Evolutionary conservation across 1,140 invertebrate genomes (phyloP).

Genomic region (Melitaea cinxia): DNA sequence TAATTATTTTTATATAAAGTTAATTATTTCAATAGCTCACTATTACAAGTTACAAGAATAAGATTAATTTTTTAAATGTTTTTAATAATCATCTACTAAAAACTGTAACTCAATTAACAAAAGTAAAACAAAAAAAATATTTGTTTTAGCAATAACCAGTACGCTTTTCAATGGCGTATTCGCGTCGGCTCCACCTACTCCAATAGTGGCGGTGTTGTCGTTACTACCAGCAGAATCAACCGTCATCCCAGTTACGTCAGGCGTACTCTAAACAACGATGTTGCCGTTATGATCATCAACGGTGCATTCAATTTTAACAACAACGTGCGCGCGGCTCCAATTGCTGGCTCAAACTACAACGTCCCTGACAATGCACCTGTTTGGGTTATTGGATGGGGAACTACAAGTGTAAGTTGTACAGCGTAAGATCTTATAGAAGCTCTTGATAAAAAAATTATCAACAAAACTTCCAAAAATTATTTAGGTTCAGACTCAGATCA

Average conservation of each 20-base stretch:
- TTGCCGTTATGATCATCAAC: conserved; percentile 78
- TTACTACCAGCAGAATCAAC: conserved; percentile 35
- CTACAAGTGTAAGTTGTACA: conserved; percentile 58
- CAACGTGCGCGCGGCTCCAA: conserved; percentile 34
- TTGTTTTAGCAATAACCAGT: conserved; percentile 35
- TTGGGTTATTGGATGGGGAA: conserved; percentile 83
- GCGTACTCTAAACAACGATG: conserved; percentile 79
- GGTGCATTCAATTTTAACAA: conserved; percentile 43
- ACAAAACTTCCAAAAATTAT: too few relatives aligned
- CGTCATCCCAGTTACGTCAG: conserved; percentile 40
- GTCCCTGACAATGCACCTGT: conserved; percentile 58
- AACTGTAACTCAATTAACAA: too few relatives aligned
- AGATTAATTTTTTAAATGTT: too few relatives aligned
- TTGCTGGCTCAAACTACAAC: conserved; percentile 48
- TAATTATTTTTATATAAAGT: too few relatives aligned
- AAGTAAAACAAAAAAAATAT: neutral
- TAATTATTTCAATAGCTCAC: too few relatives aligned
- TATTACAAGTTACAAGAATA: too few relatives aligned
- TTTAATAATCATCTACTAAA: too few relatives aligned
- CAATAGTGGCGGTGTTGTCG: conserved; percentile 47
- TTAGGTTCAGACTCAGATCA: too few relatives aligned
- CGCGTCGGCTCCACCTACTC: conserved; percentile 48
- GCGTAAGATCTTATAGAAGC: too few relatives aligned
- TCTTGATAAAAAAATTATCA: too few relatives aligned
- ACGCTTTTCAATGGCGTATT: conserved; percentile 32